phyloP scores from a whole-genome alignment of 2,888 invertebrate genomes.

The Heliconius sara region DNA sequence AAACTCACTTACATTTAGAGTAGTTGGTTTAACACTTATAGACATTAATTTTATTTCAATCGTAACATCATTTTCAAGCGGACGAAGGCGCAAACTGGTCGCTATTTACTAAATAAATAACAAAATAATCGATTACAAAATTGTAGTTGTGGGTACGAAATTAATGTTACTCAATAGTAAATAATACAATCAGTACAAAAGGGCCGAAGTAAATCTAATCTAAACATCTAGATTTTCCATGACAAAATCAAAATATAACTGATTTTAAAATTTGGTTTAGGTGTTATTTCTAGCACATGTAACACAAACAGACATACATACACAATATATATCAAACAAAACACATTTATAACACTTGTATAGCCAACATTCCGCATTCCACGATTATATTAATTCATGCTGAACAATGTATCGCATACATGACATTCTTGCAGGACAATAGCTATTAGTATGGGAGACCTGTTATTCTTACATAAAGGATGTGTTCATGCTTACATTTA shows the following conservation, averaged over 20 bases:
- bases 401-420: conserved; percentile 42
- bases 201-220: background rate
- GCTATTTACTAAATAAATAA: no score
- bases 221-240: background rate
- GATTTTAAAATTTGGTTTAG: background rate
- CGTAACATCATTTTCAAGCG: no score
- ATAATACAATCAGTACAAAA: no score
- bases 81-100: no score
- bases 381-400: conserved; percentile 42
- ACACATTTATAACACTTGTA: conserved; percentile 29
- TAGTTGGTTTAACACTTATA: no score
- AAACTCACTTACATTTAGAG: no score
- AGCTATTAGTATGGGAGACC: conserved; percentile 44
- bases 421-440: conserved; percentile 48
- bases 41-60: no score
- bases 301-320: background rate
- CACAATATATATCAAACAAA: conserved; percentile 7
- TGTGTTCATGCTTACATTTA: background rate
- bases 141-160: no score
- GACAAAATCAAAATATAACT: background rate
- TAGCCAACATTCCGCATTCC: conserved; percentile 42
- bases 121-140: no score
- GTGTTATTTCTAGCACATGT: conserved; percentile 7
- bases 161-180: no score
- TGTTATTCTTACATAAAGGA: conserved; percentile 14